Evolutionary conservation across 2,113 vertebrate species (phyloP), one percentile per base, ranked within the genome.

Genomic region (Strigops habroptila): DNA sequence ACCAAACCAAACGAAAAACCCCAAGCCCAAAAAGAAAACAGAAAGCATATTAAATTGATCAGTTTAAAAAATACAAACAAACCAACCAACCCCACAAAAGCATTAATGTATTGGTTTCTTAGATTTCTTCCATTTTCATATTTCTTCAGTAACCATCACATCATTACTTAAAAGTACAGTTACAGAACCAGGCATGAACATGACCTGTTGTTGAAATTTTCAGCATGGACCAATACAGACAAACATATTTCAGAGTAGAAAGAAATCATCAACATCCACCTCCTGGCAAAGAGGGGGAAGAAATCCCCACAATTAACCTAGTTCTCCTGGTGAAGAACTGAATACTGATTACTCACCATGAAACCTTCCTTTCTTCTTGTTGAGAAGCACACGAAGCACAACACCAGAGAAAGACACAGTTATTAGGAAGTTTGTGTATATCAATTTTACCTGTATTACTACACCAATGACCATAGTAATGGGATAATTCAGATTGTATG

Each of bases 1-100:
- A 7, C 15, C 2, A 14, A 28, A 30, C 14, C 2, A 17, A 57
- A 28, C 16, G 37, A 14, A 27, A 6, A 7, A 13, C 4, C 3
- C 9, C n/a, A 62, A 25, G 0, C 3, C 18, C 2, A 4, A 19
- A 48, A 7, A 19, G 3, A 67, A 55, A 86, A 8, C 6, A 65
- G 11, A 25, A 64, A 57, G 1, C 2, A n/a, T 31, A 25, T 12
- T 67, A 80, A 35, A 27, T 41, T 21, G 79, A 41, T 43, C 0
- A 10, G 16, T 53, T 73, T 12, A 31, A 76, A 52, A 48, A 33
- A 16, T 10, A n/a, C 3, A 64, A 48, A 35, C 33, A 33, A 35
- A 35, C 19, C 33, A n/a, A 23, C 14, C 33, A 59, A n/a, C 21
- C 21, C 33, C 14, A 35, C 33, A 35, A 35, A 81, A 52, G 14